Evolutionary conservation across 2,888 invertebrate species (phyloP).

Genomic region (Drosophila siamana): DNA sequence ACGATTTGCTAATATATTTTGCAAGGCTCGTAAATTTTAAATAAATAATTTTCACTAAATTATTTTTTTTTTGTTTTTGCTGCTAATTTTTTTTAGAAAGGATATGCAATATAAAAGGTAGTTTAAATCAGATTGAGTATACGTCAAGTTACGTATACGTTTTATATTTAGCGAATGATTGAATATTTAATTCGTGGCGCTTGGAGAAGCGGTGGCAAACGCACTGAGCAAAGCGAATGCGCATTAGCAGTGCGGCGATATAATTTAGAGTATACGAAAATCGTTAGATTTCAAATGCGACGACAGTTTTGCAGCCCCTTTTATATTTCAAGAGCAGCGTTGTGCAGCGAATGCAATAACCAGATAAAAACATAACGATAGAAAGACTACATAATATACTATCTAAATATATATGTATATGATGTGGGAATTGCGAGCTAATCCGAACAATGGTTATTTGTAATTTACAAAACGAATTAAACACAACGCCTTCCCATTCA

Average conservation of each 20-base stretch:
- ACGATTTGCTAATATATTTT: no score
- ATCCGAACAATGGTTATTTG: slow-evolving; percentile 32
- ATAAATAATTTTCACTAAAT: no score
- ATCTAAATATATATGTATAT: no score
- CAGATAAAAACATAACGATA: background rate
- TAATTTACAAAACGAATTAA: slow-evolving; percentile 37
- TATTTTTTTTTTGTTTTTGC: no score
- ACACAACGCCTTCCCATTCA: slow-evolving; percentile 21
- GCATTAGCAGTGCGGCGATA: background rate
- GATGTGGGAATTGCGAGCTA: slow-evolving; percentile 22
- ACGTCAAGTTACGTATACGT: background rate
- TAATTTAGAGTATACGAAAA: background rate
- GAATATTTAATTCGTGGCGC: background rate
- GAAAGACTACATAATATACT: background rate
- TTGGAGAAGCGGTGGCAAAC: background rate
- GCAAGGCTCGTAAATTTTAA: no score
- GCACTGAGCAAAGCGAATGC: background rate
- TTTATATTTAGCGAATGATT: background rate
- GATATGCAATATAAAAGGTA: no score
- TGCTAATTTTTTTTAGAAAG: no score
- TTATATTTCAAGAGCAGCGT: background rate
- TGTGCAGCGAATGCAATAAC: background rate
- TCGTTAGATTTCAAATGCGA: background rate
- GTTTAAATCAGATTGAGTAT: no score
- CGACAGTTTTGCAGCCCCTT: slow-evolving; percentile 4